These are phyloP conservation scores for Zeus faber DNA, from an alignment of 2,113 vertebrate species.

Conservation along the genomic window DNA sequence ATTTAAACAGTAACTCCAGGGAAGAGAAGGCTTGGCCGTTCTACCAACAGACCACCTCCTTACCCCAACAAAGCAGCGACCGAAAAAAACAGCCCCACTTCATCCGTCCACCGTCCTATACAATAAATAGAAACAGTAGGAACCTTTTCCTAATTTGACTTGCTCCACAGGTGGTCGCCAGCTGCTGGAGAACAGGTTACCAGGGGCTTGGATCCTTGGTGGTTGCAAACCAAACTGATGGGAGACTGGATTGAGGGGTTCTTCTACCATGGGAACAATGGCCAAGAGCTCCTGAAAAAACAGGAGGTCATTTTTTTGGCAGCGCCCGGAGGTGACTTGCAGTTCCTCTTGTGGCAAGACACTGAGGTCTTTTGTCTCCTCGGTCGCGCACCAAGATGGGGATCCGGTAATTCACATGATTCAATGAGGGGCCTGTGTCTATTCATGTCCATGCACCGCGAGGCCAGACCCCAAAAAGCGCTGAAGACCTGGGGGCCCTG, in stretches of 20 bases:
- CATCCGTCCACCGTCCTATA: too few relatives aligned
- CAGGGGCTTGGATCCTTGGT: conserved; percentile 65
- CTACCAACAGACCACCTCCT: conserved; percentile 61
- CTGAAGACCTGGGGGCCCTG: conserved; percentile 17
- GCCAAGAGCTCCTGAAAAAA: conserved; percentile 70
- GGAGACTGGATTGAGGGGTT: not conserved
- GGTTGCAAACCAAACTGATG: conserved; percentile 60
- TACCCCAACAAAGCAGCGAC: conserved; percentile 78
- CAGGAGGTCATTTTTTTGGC: conserved; percentile 80
- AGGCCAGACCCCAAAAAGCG: conserved; percentile 47
- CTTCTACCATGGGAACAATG: conserved; percentile 77
- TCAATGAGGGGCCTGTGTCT: conserved; percentile 83
- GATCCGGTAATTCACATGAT: conserved; percentile 82
- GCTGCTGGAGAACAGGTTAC: conserved; percentile 91
- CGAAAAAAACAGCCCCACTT: too few relatives aligned
- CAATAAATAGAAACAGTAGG: conserved; percentile 89
- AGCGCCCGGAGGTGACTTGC: conserved; percentile 87
- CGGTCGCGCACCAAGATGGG: conserved; percentile 82
- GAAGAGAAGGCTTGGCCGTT: conserved; percentile 44
- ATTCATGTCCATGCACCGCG: conserved; percentile 64
- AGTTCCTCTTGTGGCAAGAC: conserved; percentile 78
- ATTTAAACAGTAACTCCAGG: too few relatives aligned
- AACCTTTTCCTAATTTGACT: conserved; percentile 92
- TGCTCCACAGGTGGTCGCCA: conserved; percentile 95
- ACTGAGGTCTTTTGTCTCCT: conserved; percentile 89